Evolutionary conservation across 1,140 invertebrate species (phyloP).

Genomic region (Ephestia elutella): DNA sequence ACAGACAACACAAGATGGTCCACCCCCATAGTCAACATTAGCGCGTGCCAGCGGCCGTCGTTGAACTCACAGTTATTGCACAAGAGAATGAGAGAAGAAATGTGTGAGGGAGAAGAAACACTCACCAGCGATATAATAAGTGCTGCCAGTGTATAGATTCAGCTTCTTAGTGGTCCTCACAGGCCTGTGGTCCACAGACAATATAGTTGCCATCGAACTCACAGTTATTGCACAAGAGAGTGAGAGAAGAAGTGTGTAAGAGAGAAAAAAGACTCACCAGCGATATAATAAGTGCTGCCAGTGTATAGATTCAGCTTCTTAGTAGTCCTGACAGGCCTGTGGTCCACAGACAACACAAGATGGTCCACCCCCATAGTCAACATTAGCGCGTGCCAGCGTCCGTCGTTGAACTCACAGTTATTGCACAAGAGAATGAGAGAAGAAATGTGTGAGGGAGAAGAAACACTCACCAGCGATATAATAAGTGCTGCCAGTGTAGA

Average conservation of each 20-base stretch:
- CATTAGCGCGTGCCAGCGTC: too few species aligned
- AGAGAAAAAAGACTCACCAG: conserved; percentile 66
- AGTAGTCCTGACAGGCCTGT: conserved; percentile 85
- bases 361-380: conserved; percentile 82
- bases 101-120: neutral
- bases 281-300: conserved; percentile 85
- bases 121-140: conserved; percentile 84
- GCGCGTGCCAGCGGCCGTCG: neutral
- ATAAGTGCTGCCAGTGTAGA: conserved; percentile 85
- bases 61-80: conserved; percentile 35
- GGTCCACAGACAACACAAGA: conserved; percentile 84
- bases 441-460: too few species aligned
- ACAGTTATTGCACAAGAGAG: too few species aligned
- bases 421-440: too few species aligned
- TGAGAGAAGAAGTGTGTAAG: too few species aligned
- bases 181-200: conserved; percentile 86
- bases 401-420: too few species aligned
- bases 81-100: too few species aligned
- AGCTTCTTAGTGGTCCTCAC: conserved; percentile 86
- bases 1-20: conserved; percentile 84
- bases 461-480: conserved; percentile 79
- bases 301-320: conserved; percentile 84
- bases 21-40: conserved; percentile 59
- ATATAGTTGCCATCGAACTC: too few species aligned
- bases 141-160: conserved; percentile 83